Conservation (phyloP, 2,888 invertebrate species). For the Myopa testacea region DNA sequence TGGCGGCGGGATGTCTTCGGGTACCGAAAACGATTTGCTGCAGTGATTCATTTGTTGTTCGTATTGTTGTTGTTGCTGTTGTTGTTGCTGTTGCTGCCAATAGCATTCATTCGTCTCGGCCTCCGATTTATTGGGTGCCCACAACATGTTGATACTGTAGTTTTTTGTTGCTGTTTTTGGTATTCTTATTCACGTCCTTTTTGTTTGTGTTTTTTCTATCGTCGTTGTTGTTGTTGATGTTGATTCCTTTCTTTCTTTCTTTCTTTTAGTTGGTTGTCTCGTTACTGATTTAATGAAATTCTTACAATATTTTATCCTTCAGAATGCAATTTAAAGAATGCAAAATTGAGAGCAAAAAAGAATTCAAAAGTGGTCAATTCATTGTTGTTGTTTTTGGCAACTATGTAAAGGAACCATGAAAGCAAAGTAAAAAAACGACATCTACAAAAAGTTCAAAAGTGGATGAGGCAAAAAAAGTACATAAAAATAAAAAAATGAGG, state of each 20-base stretch:
- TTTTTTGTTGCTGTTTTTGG: conserved; percentile 6
- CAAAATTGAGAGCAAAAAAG: background rate
- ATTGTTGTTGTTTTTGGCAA: too few relatives aligned
- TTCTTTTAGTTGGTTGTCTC: background rate
- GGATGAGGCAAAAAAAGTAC: too few relatives aligned
- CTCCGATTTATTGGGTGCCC: conserved; percentile 3
- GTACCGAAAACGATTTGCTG: conserved; percentile 61
- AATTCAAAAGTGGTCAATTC: background rate
- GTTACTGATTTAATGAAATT: conserved; percentile 23
- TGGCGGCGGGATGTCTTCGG: conserved; percentile 62
- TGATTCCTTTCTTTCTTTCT: conserved; percentile 34
- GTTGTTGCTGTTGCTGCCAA: conserved; percentile 37
- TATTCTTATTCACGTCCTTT: conserved; percentile 25
- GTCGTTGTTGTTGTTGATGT: conserved; percentile 34
- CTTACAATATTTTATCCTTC: conserved; percentile 12
- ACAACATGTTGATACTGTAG: conserved; percentile 3
- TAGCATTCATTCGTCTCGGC: conserved; percentile 45
- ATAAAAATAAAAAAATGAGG: too few relatives aligned
- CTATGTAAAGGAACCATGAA: too few relatives aligned
- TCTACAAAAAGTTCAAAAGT: too few relatives aligned
- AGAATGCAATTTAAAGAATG: background rate
- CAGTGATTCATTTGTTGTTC: conserved; percentile 25
- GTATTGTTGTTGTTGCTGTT: conserved; percentile 38
- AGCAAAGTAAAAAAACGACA: too few relatives aligned
- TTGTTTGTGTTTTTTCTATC: conserved; percentile 41